Conservation (phyloP, 2,888 invertebrate genomes). For the Rhorus exstirpatorius region DNA sequence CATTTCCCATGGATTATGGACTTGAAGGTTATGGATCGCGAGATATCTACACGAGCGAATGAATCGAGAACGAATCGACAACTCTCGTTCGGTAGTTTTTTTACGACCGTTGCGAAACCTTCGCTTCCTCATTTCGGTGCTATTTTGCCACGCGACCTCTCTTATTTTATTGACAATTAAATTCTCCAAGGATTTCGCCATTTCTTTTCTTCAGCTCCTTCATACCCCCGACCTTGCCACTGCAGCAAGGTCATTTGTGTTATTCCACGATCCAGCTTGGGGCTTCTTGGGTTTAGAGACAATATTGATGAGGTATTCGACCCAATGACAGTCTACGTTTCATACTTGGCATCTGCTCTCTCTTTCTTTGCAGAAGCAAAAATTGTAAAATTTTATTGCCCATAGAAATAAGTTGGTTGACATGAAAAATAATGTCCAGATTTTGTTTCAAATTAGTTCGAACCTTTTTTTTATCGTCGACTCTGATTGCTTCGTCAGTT, state of each 20-base stretch:
- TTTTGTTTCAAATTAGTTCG: too few relatives aligned
- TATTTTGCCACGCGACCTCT: conserved; percentile 49
- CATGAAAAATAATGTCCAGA: too few relatives aligned
- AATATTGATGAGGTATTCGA: too few relatives aligned
- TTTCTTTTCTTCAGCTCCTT: conserved; percentile 30
- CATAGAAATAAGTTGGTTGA: too few relatives aligned
- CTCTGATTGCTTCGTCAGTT: too few relatives aligned
- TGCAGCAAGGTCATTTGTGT: conserved; percentile 35
- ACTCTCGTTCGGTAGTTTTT: conserved; percentile 52
- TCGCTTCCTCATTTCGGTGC: conserved; percentile 51
- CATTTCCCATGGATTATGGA: conserved; percentile 30
- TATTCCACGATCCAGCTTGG: background rate
- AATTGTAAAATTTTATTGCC: too few relatives aligned
- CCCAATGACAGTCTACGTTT: too few relatives aligned
- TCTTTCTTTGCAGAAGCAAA: too few relatives aligned
- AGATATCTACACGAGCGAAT: conserved; percentile 29
- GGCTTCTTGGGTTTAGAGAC: too few relatives aligned
- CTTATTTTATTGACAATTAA: conserved; percentile 63
- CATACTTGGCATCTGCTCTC: too few relatives aligned
- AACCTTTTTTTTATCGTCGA: too few relatives aligned
- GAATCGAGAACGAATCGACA: conserved; percentile 3
- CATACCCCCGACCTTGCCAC: background rate
- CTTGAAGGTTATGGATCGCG: conserved; percentile 31
- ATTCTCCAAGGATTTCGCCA: conserved; percentile 48
- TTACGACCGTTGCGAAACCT: conserved; percentile 60